phyloP scores from a whole-genome alignment of 2,113 vertebrate species.

The Ammodytes dubius region DNA sequence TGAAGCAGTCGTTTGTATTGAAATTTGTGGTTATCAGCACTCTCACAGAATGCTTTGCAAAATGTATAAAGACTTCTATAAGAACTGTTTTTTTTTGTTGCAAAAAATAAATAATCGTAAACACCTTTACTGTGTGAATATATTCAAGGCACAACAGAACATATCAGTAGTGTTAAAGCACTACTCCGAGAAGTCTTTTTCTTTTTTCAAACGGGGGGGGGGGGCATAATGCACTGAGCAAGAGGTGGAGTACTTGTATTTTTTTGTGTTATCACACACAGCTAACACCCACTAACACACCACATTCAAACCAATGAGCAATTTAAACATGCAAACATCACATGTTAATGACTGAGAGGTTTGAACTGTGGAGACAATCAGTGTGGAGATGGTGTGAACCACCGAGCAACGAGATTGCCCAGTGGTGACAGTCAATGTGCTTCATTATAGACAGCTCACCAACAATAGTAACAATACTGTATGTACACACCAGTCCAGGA shows the following conservation, averaged over 20 bases:
- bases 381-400: background rate
- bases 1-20: no score
- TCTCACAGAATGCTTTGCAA: no score
- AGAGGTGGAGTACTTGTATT: background rate
- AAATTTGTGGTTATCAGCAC: no score
- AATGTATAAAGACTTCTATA: background rate
- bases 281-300: background rate
- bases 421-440: background rate
- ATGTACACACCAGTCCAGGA: background rate
- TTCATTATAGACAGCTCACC: background rate
- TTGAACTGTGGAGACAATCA: background rate
- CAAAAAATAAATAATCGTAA: background rate
- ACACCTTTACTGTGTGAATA: background rate
- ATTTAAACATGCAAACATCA: background rate
- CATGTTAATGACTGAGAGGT: background rate
- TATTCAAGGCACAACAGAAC: background rate
- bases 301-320: constrained; percentile 2
- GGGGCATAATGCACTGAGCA: background rate
- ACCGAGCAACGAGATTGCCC: background rate
- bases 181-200: background rate
- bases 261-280: no score
- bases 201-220: background rate
- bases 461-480: background rate
- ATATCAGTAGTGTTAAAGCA: background rate
- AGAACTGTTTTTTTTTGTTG: background rate